phyloP scores from a whole-genome alignment of 2,888 invertebrate genomes.

The Lithophane leautieri region DNA sequence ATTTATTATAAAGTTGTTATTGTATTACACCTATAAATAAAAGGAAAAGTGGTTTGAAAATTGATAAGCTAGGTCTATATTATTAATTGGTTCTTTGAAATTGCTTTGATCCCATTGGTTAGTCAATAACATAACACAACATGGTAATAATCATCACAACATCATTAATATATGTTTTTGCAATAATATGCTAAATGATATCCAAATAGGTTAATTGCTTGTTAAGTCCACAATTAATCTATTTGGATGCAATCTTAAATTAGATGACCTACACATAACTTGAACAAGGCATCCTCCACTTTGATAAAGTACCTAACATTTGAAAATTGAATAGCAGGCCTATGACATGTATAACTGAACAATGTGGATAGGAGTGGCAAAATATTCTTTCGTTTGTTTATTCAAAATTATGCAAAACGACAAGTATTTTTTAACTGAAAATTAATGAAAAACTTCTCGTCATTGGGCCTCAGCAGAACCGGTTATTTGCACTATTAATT shows the following conservation, averaged over 20 bases:
- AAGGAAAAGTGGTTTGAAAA: slow-evolving; percentile 34
- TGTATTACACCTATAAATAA: not conserved
- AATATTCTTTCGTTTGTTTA: not conserved
- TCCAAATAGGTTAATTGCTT: not conserved
- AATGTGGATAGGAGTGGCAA: not conserved
- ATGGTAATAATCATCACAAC: not conserved
- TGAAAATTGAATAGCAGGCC: not conserved
- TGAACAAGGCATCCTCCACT: not conserved
- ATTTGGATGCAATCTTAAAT: not conserved
- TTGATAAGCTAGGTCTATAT: slow-evolving; percentile 18
- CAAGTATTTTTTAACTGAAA: not conserved
- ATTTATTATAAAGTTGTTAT: slow-evolving; percentile 17
- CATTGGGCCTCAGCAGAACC: slow-evolving; percentile 14
- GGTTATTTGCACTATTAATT: slow-evolving; percentile 15
- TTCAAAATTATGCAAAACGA: not conserved
- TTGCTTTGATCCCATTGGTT: not conserved
- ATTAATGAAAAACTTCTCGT: not conserved
- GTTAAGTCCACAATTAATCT: too few species aligned
- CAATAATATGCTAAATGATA: not conserved
- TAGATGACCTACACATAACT: not conserved
- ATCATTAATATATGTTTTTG: slow-evolving; percentile 5
- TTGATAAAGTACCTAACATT: not conserved
- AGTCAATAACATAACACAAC: not conserved
- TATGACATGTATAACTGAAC: not conserved
- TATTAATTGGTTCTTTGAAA: not conserved